Evolutionary conservation across 53 echinoderm and acorn worm species (phyloP).

Genomic region (Apostichopus leukothele): DNA sequence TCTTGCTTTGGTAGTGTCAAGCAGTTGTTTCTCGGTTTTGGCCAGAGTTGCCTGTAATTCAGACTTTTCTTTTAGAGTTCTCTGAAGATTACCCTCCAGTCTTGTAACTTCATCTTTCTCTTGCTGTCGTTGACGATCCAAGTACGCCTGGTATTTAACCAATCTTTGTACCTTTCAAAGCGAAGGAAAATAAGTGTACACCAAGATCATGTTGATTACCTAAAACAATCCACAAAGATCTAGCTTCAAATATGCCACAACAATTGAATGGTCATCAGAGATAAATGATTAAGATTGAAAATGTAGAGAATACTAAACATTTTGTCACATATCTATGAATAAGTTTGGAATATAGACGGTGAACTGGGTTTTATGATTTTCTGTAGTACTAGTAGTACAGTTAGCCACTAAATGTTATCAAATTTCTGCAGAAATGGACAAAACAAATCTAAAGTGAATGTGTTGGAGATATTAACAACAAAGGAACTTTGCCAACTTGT

Average conservation of each 20-base stretch:
- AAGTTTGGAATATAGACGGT: not conserved
- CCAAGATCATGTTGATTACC: not conserved
- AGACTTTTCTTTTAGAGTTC: slow-evolving; percentile 63
- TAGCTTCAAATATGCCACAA: not conserved
- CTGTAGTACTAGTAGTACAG: not conserved
- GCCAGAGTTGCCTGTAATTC: slow-evolving; percentile 69
- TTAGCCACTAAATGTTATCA: not conserved
- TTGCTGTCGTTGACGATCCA: slow-evolving; percentile 52
- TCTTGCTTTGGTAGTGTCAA: slow-evolving; percentile 59
- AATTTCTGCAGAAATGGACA: not conserved
- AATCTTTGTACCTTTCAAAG: slow-evolving; percentile 24
- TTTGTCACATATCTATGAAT: not conserved
- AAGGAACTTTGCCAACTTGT: not conserved
- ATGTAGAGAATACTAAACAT: too few species aligned
- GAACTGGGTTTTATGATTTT: not conserved
- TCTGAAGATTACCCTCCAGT: slow-evolving; percentile 72
- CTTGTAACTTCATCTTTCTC: slow-evolving; percentile 57
- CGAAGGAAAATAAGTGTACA: not conserved
- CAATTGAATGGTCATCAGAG: not conserved
- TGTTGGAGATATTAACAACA: too few species aligned
- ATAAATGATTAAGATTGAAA: too few species aligned
- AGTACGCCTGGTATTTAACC: slow-evolving; percentile 55
- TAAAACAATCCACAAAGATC: not conserved
- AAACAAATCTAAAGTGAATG: not conserved
- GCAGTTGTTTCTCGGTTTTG: slow-evolving; percentile 66